phyloP scores from a whole-genome alignment of 2,888 invertebrate species.

The Myopa testacea region DNA sequence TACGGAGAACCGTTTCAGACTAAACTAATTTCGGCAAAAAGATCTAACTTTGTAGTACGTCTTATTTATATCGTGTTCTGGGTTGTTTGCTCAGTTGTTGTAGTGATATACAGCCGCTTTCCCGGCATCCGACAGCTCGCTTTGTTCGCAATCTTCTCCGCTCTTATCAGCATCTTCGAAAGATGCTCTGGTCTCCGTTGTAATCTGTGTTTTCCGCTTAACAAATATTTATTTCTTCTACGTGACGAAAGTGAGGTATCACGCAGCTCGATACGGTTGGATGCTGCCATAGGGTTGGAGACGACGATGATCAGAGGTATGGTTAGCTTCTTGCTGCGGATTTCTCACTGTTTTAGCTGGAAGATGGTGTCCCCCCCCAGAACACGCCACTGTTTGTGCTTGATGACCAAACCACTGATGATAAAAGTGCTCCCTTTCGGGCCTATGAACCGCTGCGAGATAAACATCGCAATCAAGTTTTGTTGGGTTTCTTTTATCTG shows the following conservation, averaged over 20 bases:
- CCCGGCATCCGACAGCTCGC: not conserved
- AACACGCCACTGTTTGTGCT: too few species aligned
- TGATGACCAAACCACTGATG: too few species aligned
- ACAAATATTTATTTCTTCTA: conserved; percentile 16
- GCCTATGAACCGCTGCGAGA: too few species aligned
- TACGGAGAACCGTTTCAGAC: not conserved
- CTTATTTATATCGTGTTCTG: not conserved
- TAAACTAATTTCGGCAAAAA: conserved; percentile 4
- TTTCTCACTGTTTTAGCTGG: not conserved
- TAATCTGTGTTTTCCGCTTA: conserved; percentile 12
- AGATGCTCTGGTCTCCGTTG: not conserved
- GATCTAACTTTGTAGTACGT: not conserved
- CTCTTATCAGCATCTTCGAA: not conserved
- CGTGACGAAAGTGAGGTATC: not conserved
- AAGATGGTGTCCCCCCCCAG: too few species aligned
- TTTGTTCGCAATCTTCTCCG: not conserved
- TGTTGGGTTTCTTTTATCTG: too few species aligned
- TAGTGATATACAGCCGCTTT: not conserved
- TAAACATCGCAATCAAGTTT: too few species aligned
- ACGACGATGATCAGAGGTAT: not conserved
- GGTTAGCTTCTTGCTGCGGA: not conserved
- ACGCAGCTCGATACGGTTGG: not conserved
- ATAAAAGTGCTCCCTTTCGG: too few species aligned
- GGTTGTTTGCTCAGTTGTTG: not conserved
- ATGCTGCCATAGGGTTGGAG: too few species aligned